Percentiles rank a stretch among this genome's conserved stretches.
Evolutionary conservation across 2,888 invertebrate species (phyloP).

Genomic region (Mythimna loreyi): DNA sequence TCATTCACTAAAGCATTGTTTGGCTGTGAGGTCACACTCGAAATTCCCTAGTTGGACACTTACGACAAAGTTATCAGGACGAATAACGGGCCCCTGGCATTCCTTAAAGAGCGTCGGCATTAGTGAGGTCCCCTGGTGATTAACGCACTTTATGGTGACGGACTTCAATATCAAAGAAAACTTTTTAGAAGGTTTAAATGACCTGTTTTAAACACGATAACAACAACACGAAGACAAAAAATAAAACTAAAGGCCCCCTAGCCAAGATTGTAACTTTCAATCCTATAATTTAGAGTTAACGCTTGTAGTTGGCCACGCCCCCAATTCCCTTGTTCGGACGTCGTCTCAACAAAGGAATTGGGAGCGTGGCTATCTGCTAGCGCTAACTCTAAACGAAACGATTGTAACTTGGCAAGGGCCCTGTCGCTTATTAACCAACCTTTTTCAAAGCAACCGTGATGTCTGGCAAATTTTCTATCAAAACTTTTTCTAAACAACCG

Average conservation of each 20-base stretch:
- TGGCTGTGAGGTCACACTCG: constrained; percentile 45
- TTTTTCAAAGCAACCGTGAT: neutral
- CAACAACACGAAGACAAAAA: neutral
- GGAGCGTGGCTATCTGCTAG: too few species aligned
- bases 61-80: constrained; percentile 59
- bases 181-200: neutral
- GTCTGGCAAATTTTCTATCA: too few species aligned
- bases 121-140: constrained; percentile 23
- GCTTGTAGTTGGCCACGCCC: too few species aligned
- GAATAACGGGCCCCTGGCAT: constrained; percentile 58
- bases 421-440: too few species aligned
- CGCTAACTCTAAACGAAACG: too few species aligned
- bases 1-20: constrained; percentile 19
- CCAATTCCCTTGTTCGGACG: too few species aligned
- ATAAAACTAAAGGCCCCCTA: neutral
- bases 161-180: constrained; percentile 2
- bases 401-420: too few species aligned
- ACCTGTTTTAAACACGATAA: neutral
- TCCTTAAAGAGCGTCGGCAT: constrained; percentile 45
- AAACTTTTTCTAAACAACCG: neutral
- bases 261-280: too few species aligned
- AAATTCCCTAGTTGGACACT: constrained; percentile 35
- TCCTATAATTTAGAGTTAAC: too few species aligned
- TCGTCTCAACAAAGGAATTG: too few species aligned
- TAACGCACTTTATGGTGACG: neutral